Percentiles rank a stretch among this genome's conserved stretches.
These are phyloP conservation scores for Littorina saxatilis DNA, from an alignment of 1,140 invertebrate genomes.

Conservation along the genomic window DNA sequence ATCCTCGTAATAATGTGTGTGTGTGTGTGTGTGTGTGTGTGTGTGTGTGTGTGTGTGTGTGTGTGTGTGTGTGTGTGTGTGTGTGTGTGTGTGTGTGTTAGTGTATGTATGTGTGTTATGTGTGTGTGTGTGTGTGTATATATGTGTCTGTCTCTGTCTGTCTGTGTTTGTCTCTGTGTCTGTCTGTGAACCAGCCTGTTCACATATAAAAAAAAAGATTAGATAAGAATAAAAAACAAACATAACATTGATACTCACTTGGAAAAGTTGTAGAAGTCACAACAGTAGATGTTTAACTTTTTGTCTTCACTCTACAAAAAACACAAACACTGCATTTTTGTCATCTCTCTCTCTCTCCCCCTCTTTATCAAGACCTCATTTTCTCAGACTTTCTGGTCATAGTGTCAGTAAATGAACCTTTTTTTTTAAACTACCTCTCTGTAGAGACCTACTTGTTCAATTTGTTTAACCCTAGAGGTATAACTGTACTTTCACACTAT, in stretches of 20 bases:
- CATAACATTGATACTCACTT: neutral
- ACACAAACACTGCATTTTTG: neutral
- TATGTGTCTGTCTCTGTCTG: too few relatives aligned
- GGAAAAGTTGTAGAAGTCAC: neutral
- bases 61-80: too few relatives aligned
- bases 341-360: too few relatives aligned
- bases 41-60: too few relatives aligned
- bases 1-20: too few relatives aligned
- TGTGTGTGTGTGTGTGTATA: too few relatives aligned
- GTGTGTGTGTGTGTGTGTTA: neutral
- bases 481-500: neutral
- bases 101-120: too few relatives aligned
- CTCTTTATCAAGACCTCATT: too few relatives aligned
- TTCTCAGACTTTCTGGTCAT: too few relatives aligned
- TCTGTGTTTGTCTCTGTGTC: neutral
- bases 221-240: too few relatives aligned
- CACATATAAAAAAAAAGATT: too few relatives aligned
- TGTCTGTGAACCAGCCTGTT: neutral
- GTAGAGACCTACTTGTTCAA: neutral
- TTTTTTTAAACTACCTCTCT: neutral
- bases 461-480: neutral
- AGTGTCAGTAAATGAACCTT: neutral
- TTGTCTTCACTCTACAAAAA: constrained; percentile 10
- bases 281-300: neutral
- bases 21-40: too few relatives aligned